Evolutionary conservation across 2,797 vertebrate genomes (phyloP), one percentile per base, ranked within the genome.

Genomic region (Thunnus albacares): DNA sequence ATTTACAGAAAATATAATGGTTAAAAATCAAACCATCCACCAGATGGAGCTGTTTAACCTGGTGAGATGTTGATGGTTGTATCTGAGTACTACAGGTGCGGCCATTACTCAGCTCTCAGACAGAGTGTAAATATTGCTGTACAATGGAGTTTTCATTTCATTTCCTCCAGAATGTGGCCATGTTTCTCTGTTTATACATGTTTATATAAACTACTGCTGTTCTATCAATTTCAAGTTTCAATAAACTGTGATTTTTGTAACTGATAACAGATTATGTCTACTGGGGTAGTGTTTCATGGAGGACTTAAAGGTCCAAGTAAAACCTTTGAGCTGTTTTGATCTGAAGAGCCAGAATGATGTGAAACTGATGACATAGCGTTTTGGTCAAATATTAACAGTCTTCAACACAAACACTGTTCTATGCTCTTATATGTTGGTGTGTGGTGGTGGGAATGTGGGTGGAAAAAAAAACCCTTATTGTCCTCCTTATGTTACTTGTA

Each of bases 31-130:
- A 20, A 76, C 13, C 12, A 35, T 68, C 83, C 90, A 89, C 77
- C 59, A 90, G 89, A 67, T 79, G 86, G 84, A 17, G 86, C 71
- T 26, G 17, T 71, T 76, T 15, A 57, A 67, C 18, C 28, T 56
- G 5, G 14, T 75, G 33, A 76, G 51, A 55, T 18, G 4, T 71
- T 20, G 47, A 49, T 49, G 45, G 14, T 6, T 17, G 4, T 4
- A 35, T 61, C 0, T 13, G 14, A 5, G 33, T 30, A 38, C 1
- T 62, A 55, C 6, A 59, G 41, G 26, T 5, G 18, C 61, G 2
- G 11, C 45, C 26, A 71, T 81, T 75, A 78, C 52, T 79, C 47
- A 65, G 17, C 49, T 76, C 18, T 60, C 5, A 58, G 15, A 10
- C 5, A 58, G 45, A 62, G 22, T 26, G 35, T 41, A 75, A 76